Base-by-base conservation (phyloP, 92 coral and sea anemone genomes). In the Nematostella vectensis region DNA sequence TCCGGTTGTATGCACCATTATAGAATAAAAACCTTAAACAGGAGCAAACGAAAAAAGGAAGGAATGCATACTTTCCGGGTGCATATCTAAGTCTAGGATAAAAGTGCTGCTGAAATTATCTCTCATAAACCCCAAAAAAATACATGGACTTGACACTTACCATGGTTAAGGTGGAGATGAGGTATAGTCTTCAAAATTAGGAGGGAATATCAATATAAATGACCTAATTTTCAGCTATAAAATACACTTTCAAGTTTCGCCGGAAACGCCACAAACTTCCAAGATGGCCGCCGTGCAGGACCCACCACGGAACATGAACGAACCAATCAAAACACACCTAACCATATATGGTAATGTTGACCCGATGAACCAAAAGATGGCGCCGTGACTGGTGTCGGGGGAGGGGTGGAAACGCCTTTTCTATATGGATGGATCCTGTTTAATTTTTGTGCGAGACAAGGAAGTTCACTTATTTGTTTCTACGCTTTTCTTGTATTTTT, bases 231-330 rank as follows among this genome's bases (percentile, higher is more conserved):
- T 48, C 59, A 29, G 24, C 50, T 38, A 62, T 62, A 59, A 71
- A 72, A 78, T 67, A 58, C 47, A 43, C 47, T 61, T 47, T 71
- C 15, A 55, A 63, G 50, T 58, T 63, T 65, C 74, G 88, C 87
- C 91, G 91, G 93, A 82, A 77, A 82, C 95, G 58, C 77, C 67
- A 55, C 71, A 58, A 54, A 28, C 80, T 64, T 64, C 78, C 89
- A 89, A 85, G 83, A 89, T 81, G 95, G 97, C 88, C 89, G 89
- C 82, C 95, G 75, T 61, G 65, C 79, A 75, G 51, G 57, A 65
- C 83, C 72, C 61, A 71, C 72, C 62, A 68, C 78, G 53, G 53
- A 49, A 28, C 59, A 49, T 44, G 37, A 39, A 27, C 19, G 56
- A 69, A 44, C 87, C 94, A 83, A 83, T 83, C 94, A 74, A 55